Conservation (phyloP, 2,113 vertebrate genomes). For the Zeus faber region DNA sequence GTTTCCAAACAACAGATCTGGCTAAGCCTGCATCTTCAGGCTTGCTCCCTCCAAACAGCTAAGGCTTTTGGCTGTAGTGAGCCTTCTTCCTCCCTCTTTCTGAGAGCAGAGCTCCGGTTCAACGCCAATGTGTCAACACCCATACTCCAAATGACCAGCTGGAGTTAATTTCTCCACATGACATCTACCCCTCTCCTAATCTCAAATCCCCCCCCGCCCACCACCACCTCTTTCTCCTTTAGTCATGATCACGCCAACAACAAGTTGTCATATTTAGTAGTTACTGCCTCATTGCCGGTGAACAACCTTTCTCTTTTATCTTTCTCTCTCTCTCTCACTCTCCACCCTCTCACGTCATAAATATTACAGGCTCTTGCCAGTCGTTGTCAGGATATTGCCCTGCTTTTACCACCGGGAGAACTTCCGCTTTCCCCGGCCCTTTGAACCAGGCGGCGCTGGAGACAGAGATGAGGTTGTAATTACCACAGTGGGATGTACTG, state of each 20-base stretch:
- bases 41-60: neutral
- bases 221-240: too few relatives aligned
- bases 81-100: neutral
- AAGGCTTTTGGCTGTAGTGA: constrained; percentile 28
- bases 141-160: constrained; percentile 42
- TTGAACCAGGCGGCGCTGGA: constrained; percentile 42
- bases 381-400: constrained; percentile 67
- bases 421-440: constrained; percentile 51
- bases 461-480: constrained; percentile 61
- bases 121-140: constrained; percentile 17
- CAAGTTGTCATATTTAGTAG: constrained; percentile 36
- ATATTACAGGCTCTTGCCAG: constrained; percentile 62
- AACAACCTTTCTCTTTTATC: neutral
- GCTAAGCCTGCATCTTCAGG: too few relatives aligned
- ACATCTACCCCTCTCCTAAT: constrained; percentile 19
- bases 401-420: constrained; percentile 65
- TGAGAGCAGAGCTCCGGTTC: constrained; percentile 16
- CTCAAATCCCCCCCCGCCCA: constrained; percentile 14
- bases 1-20: too few relatives aligned
- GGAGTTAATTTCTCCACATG: constrained; percentile 45
- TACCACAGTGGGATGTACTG: constrained; percentile 57
- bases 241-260: too few relatives aligned
- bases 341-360: constrained; percentile 51
- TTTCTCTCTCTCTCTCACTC: constrained; percentile 14
- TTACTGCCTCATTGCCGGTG: constrained; percentile 24